Base-by-base conservation (phyloP, 2,797 vertebrate species). In the Scomberomorus guttatus region DNA sequence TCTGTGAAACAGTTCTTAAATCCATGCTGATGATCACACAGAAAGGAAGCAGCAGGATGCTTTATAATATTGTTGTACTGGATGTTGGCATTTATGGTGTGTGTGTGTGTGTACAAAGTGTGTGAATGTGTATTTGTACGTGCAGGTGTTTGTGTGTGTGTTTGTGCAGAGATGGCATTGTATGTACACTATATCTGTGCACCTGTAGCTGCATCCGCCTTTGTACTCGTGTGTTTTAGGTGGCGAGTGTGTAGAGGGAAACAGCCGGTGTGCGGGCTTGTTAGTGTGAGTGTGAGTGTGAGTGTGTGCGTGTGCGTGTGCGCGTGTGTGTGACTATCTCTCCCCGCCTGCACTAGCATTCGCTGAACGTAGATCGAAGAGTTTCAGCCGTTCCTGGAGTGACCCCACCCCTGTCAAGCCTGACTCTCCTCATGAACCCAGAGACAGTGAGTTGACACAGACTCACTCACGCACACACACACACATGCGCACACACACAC, bases 341-440 rank as follows among this genome's bases (percentile, higher is more conserved):
- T 95, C 88, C 91, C 84, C 91, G 71, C 91, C 91, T 94, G 90
- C 86, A 92, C 77, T 92, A 99, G 98, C 97, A 61, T 99, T 98
- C 93, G 97, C 98, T 73, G 97, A 99, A 90, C 97, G 97, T 95
- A 98, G 97, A 93, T 97, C 97, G 96, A 98, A 97, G 94, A 99
- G 97, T 97, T 99, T 99, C 97, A 99, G 96, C 97, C 96, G 97
- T 91, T 99, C 98, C 96, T 99, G 98, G 98, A 99, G 98, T 91
- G 98, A 99, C 95, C 98, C 98, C 84, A 99, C 97, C 91, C 98
- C 98, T 86, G 95, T 97, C 96, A 97, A 98, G 96, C 95, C 95
- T 90, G 98, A 99, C 90, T 95, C 97, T 93, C 94, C 97, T 90
- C 96, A 97, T 90, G 97, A 99, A 85, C 96, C 97, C 93, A 96